Evolutionary conservation across 2,113 vertebrate genomes (phyloP).

Genomic region (Plotosus lineatus): DNA sequence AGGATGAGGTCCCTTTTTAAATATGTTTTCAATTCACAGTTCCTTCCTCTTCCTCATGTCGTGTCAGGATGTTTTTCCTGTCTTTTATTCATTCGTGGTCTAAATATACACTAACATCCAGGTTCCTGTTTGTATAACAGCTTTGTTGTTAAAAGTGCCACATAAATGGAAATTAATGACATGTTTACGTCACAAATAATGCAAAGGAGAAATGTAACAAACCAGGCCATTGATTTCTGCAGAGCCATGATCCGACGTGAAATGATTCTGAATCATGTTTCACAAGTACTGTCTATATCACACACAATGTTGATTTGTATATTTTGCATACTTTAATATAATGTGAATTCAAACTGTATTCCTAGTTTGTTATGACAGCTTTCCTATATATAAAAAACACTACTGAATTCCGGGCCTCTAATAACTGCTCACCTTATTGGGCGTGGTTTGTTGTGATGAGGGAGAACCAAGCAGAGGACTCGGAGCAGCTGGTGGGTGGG

Average conservation of each 20-base stretch:
- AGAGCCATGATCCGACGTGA: not conserved
- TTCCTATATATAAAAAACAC: not conserved
- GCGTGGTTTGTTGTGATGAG: constrained; percentile 37
- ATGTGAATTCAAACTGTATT: not conserved
- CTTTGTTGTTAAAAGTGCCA: not conserved
- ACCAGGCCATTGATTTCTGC: not conserved
- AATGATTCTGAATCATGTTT: not conserved
- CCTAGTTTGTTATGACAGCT: not conserved
- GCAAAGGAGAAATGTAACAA: not conserved
- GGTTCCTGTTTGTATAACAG: not conserved
- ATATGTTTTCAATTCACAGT: too few relatives aligned
- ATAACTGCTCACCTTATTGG: constrained; percentile 65
- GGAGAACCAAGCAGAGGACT: constrained; percentile 58
- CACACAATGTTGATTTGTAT: not conserved
- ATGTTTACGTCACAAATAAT: not conserved
- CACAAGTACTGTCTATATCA: too few relatives aligned
- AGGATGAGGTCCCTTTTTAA: too few relatives aligned
- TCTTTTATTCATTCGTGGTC: too few relatives aligned
- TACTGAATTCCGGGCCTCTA: not conserved
- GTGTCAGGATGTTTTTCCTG: too few relatives aligned
- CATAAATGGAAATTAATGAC: not conserved
- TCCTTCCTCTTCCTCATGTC: too few relatives aligned
- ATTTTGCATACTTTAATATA: not conserved
- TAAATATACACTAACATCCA: not conserved
- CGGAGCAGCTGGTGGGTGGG: constrained; percentile 55